A percentile compares a stretch with the other conserved stretches of the same genome.
Evolutionary conservation across 64 coral and sea anemone genomes (phyloP).

Genomic region (Cladopsammia gracilis): DNA sequence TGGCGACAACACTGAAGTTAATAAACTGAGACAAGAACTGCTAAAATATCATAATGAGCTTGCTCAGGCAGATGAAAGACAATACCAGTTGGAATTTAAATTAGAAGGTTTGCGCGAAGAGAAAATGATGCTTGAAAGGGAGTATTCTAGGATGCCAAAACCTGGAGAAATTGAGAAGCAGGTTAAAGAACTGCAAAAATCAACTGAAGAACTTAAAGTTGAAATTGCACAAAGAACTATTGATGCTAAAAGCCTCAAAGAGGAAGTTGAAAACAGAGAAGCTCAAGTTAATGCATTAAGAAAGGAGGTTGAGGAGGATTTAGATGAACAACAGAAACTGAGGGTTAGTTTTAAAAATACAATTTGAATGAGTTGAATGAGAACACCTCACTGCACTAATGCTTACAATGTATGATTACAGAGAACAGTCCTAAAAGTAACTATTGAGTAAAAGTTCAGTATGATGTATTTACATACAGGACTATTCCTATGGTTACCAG

Average conservation of each 20-base stretch:
- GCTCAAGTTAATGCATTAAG: slow-evolving; percentile 78
- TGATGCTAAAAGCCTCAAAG: slow-evolving; percentile 90
- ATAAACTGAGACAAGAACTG: slow-evolving; percentile 97
- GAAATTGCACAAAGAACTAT: slow-evolving; percentile 94
- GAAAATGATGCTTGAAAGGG: slow-evolving; percentile 94
- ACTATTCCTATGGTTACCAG: too few species aligned
- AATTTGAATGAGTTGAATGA: neutral
- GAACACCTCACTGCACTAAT: neutral
- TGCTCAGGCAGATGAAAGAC: slow-evolving; percentile 99
- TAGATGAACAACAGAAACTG: slow-evolving; percentile 95
- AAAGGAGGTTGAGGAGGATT: slow-evolving; percentile 85
- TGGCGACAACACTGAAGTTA: slow-evolving; percentile 96
- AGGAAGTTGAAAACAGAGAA: slow-evolving; percentile 94
- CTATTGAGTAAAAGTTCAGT: too few species aligned
- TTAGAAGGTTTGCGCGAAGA: slow-evolving; percentile 95
- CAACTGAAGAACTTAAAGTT: slow-evolving; percentile 87
- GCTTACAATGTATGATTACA: too few species aligned
- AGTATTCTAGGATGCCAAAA: slow-evolving; percentile 98
- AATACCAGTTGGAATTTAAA: slow-evolving; percentile 97
- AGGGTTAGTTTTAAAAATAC: slow-evolving; percentile 67
- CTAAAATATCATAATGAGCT: slow-evolving; percentile 98
- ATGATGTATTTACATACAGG: too few species aligned
- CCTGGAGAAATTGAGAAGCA: slow-evolving; percentile 98
- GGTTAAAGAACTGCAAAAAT: slow-evolving; percentile 91
- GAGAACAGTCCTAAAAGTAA: too few species aligned